Percentiles rank a stretch among this genome's conserved stretches.
phyloP scores from a whole-genome alignment of 2,113 vertebrate genomes.

The Sardina pilchardus region DNA sequence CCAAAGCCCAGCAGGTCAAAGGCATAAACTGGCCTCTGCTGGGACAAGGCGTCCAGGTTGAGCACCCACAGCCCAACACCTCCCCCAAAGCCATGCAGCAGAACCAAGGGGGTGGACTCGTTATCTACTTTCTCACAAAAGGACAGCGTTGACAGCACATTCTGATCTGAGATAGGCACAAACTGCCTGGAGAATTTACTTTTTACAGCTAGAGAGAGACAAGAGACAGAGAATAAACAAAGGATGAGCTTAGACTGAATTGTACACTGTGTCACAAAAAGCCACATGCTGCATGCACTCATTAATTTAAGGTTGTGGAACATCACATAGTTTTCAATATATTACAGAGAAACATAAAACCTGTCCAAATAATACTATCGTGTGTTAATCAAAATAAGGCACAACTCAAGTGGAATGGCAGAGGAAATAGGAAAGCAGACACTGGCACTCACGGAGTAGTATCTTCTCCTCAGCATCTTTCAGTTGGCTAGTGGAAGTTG shows the following conservation, averaged over 20 bases:
- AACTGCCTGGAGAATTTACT: constrained; percentile 77
- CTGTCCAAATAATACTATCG: not conserved
- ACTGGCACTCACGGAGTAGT: constrained; percentile 80
- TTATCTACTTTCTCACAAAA: constrained; percentile 66
- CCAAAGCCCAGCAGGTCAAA: constrained; percentile 93
- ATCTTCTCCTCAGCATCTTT: constrained; percentile 90
- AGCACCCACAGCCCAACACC: constrained; percentile 93
- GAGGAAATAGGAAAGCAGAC: not conserved
- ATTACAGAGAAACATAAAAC: not conserved
- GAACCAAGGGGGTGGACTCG: constrained; percentile 83
- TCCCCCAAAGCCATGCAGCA: constrained; percentile 92
- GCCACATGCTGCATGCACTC: too few species aligned
- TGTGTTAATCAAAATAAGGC: not conserved
- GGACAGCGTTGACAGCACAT: constrained; percentile 86
- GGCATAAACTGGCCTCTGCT: constrained; percentile 81
- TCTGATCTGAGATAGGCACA: constrained; percentile 77
- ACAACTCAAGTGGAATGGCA: not conserved
- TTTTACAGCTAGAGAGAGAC: constrained; percentile 74
- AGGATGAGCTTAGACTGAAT: too few species aligned
- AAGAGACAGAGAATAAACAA: too few species aligned
- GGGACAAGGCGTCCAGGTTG: constrained; percentile 87
- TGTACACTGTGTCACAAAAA: too few species aligned
- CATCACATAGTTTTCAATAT: too few species aligned
- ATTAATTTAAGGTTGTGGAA: too few species aligned
- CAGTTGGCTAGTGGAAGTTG: constrained; percentile 84